Base-by-base conservation (phyloP, 1,140 invertebrate species). In the Drosophila varians region DNA sequence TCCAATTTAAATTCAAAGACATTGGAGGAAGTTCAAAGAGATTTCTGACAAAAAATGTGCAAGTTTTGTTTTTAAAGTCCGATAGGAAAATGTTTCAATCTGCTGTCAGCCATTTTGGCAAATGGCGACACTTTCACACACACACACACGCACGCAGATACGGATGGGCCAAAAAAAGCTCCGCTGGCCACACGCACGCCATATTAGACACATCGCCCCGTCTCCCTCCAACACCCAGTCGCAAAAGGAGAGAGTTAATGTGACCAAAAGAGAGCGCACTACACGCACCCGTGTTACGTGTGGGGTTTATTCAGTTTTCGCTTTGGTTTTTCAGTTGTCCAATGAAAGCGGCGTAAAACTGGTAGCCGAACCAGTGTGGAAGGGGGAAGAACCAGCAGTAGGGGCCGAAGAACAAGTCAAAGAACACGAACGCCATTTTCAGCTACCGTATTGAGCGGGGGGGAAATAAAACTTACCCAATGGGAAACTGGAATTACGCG, bases 311-410 rank as follows among this genome's bases (percentile, higher is more conserved):
- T 58, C 4, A 2, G 36, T 16, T 38, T 38, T 12, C 36, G 14
- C 42, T 47, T 47, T 25, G 46, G 42, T 61, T 61, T 48, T 55
- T 47, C 42, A 64, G 64, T 74, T 60, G 77, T 60, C 89, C 89
- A 90, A 90, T 90, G 77, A 79, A 74, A 89, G 71, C 58, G 76
- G 89, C 89, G 89, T 90, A 90, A 90, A 87, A 90, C 89, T 83
- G 89, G 89, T 90, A 90, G 89, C 78, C 23, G 23, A 64, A 40
- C 64, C 57, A 77, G 54, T 45, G 45, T 49, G 70, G 51, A 25
- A 34, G 40, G 46, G 52, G 47, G 23, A 31, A 43, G 45, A 51
- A 16, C 26, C 26, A 60, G n/a, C 48, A 55, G 31, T 4, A 8
- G 16, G 14, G 16, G 16, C 9, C 8, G 31, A 70, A 55, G 51